Base-by-base conservation (phyloP, 2,797 vertebrate genomes). In the Pangasius macronema region DNA sequence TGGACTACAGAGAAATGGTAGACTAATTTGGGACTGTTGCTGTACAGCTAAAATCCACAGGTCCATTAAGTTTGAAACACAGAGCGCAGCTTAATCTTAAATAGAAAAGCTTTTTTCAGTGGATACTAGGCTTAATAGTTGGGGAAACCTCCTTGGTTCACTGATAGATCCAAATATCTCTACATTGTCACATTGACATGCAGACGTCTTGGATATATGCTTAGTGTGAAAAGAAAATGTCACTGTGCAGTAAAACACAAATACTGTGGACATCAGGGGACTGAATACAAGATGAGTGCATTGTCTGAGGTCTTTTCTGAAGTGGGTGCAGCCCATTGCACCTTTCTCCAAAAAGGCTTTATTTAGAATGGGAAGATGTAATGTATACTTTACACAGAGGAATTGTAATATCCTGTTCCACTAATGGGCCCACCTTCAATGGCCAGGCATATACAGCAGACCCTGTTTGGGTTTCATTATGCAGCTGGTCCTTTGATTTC, bases 321-420 rank as follows among this genome's bases (percentile, higher is more conserved):
- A 93, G 16, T 82, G 68, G 85, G 46, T 89, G 85, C 49, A 27
- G 36, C 70, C 53, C 30, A 22, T 67, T 84, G 87, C 24, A 70
- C 61, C 83, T 84, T 67, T 75, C 79, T 88, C 85, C 91, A 90
- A 92, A 46, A 91, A 49, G 94, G 88, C 86, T 90, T 90, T 89
- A 91, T 77, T 88, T 86, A 88, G 87, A 83, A 80, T 86, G 82
- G 87, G 89, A 87, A 85, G 92, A 91, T 91, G 92, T 92, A 90
- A 94, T 94, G 93, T 94, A 93, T 94, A 94, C 91, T 94, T 94
- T 93, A 93, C 92, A 91, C 88, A 82, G 92, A 93, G 95, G 95
- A 95, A 95, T 91, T 91, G 87, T 92, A 94, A 94, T 95, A 95
- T 96, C 94, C 95, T 94, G 93, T 95, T 95, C 91, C 93, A 63